Base-by-base conservation (phyloP, 1,140 invertebrate genomes). In the Bombus fervidus region DNA sequence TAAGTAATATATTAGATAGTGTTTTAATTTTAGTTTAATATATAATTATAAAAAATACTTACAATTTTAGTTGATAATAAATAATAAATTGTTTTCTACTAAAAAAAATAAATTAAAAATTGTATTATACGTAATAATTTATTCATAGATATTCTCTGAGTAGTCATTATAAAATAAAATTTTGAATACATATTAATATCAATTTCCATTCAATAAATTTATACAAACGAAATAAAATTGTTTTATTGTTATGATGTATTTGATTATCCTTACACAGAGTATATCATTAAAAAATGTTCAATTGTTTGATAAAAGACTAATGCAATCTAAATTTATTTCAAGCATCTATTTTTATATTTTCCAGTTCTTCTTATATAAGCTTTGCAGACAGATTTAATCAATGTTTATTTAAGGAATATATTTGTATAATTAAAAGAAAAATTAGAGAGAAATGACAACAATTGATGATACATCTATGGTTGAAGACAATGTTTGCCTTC, bases 261-360 rank as follows among this genome's bases (percentile, higher is more conserved):
- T 57, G n/a, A 73, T n/a, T 81, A 59, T 72, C 53, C 37, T 53
- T 75, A 41, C 73, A 84, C 82, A 62, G 47, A 39, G 68, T 85
- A 80, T 80, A 39, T 37, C 1, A 59, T 43, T 53, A 31, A 66
- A 41, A 53, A 66, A 34, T 57, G 22, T 75, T 85, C 84, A 85
- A 59, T 39, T 81, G 77, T 85, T 85, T 68, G 80, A 75, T 68
- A 75, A 81, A 75, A 57, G 78, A 81, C 43, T 85, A 74, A 81
- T 68, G 59, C 31, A 41, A 25, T 39, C 6, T 64, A 73, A 81
- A 81, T 73, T 81, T 81, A 53, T 66, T 72, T 64, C 25, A 81
- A 62, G 18, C 39, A 64, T 68, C 12, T 22, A 53, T 53, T 57
- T 81, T 66, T 53, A 72, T 53, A 69, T 68, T 57, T 68, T 37